Base-by-base conservation (phyloP, 2,113 vertebrate species). In the Hirundichthys speculiger region DNA sequence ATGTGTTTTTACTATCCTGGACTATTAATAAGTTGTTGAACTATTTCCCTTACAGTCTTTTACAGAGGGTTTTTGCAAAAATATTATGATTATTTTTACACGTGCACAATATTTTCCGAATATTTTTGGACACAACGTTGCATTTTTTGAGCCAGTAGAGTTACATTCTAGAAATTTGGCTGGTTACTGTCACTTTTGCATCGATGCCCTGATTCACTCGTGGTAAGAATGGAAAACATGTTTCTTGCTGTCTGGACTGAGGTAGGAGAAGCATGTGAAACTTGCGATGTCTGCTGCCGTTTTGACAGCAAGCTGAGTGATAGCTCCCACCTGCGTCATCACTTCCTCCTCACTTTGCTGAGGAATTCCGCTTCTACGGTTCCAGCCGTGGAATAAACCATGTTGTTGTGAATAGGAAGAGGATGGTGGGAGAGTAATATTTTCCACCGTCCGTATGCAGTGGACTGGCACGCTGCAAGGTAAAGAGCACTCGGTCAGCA, bases 321-420 rank as follows among this genome's bases (percentile, higher is more conserved):
- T 76, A 65, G 63, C 81, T 63, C 54, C 66, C 54, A 65, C 72
- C 85, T 88, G 83, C 84, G 87, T 91, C 87, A 89, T 84, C 82
- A 73, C 82, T 88, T 91, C 90, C 90, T 89, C 83, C 64, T 83
- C 88, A 83, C 79, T 63, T 68, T 49, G 57, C 64, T 73, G 87
- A 72, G 83, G 75, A 88, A 88, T 87, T 83, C 73, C 55, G 56
- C 65, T 15, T 64, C 27, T 45, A 14, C 48, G 25, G 55, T 54
- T 57, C 41, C 69, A 70, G 61, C 59, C 25, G 56, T 48, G 60
- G 56, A 81, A 75, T 63, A 59, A 67, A 79, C 66, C 83, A 57
- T 19, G 73, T 78, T 86, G 82, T 85, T 86, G 85, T 71, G 69
- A 80, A 64, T 51, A 67, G 56, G 72, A 79, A 65, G 61, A 67